phyloP scores from a whole-genome alignment of 2,113 vertebrate genomes.

The Myotis lucifugus region DNA sequence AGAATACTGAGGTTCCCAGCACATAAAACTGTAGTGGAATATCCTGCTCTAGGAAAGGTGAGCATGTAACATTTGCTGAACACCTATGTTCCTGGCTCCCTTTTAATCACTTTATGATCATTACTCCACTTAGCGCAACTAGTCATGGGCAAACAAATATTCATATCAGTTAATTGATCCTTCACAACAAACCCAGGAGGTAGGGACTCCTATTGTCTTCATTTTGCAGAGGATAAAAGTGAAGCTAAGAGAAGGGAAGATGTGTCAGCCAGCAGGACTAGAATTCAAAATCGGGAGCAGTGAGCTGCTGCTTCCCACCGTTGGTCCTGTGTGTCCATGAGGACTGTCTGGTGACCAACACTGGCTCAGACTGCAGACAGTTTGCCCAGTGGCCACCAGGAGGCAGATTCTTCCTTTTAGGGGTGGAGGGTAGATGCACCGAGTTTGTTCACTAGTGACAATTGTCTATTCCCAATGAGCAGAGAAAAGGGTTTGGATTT shows the following conservation, averaged over 20 bases:
- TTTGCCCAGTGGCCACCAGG: background rate
- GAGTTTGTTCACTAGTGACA: background rate
- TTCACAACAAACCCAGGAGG: background rate
- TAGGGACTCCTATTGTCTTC: background rate
- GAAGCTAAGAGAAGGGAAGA: background rate
- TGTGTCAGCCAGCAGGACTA: background rate
- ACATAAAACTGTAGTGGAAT: background rate
- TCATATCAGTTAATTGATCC: background rate
- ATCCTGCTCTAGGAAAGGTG: background rate
- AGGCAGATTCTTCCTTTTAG: background rate
- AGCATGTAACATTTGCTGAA: background rate
- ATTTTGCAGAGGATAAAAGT: background rate
- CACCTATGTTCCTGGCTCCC: background rate
- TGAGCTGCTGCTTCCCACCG: background rate
- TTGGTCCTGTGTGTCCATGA: background rate
- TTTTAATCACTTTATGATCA: background rate
- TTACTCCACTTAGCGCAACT: background rate
- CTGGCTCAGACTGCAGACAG: background rate
- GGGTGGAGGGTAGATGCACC: background rate
- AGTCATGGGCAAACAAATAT: background rate
- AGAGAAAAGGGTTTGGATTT: background rate
- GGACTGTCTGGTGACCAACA: background rate
- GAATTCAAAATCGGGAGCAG: background rate
- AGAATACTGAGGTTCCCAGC: background rate
- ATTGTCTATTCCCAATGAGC: background rate